phyloP scores from a whole-genome alignment of 1,140 invertebrate species.

The Cydia amplana region DNA sequence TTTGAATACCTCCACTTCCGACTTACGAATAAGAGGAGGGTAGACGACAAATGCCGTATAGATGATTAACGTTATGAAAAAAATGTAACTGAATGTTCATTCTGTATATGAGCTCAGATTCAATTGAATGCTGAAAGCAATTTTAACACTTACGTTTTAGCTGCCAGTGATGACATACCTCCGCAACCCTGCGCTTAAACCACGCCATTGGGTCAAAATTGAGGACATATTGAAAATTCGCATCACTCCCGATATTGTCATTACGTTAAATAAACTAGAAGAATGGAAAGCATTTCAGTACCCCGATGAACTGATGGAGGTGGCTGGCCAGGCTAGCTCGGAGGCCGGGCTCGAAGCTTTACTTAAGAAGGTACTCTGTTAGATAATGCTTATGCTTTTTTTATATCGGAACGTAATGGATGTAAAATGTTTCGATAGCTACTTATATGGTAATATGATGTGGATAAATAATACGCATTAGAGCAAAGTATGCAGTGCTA shows the following conservation, averaged over 20 bases:
- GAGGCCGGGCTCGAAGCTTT: conserved; percentile 89
- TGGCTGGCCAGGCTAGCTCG: conserved; percentile 91
- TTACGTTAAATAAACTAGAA: conserved; percentile 84
- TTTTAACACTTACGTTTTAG: conserved; percentile 61
- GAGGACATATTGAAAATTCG: conserved; percentile 86
- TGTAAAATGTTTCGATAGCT: too few relatives aligned
- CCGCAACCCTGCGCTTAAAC: conserved; percentile 86
- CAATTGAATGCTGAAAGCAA: not conserved
- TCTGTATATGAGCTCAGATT: too few relatives aligned
- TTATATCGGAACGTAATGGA: too few relatives aligned
- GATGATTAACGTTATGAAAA: too few relatives aligned
- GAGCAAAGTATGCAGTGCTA: too few relatives aligned
- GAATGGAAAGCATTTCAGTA: conserved; percentile 86
- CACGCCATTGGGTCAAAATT: conserved; percentile 91
- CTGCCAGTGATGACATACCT: conserved; percentile 87
- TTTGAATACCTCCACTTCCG: too few relatives aligned
- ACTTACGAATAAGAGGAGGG: too few relatives aligned
- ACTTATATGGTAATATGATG: too few relatives aligned
- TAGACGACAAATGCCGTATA: too few relatives aligned
- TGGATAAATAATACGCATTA: too few relatives aligned
- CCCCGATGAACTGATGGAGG: conserved; percentile 87
- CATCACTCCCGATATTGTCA: conserved; percentile 84
- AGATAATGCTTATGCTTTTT: conserved; percentile 38
- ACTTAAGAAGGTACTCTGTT: conserved; percentile 83
- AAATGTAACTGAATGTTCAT: too few relatives aligned